Percentiles rank a stretch among this genome's conserved stretches.
Evolutionary conservation across 2,113 vertebrate species (phyloP).

Genomic region (Paradisaea rubra): DNA sequence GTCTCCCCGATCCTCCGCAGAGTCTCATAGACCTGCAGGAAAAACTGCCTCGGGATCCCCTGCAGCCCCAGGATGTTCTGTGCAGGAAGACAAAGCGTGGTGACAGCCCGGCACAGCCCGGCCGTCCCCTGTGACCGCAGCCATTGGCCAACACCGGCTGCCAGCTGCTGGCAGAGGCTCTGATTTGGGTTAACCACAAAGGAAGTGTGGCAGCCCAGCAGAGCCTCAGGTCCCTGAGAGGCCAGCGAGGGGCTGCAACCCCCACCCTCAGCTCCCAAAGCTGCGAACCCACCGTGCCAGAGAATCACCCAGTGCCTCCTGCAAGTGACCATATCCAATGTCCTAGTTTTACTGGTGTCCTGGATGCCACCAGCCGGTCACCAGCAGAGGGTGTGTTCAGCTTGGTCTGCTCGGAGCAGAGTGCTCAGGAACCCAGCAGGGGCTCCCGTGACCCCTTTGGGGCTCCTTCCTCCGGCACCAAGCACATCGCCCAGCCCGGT

Average conservation of each 20-base stretch:
- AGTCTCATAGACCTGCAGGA: conserved; percentile 85
- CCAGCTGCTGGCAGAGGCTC: neutral
- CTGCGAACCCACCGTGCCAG: neutral
- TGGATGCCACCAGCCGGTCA: neutral
- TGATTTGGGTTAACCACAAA: conserved; percentile 57
- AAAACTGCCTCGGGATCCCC: conserved; percentile 81
- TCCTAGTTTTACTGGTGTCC: neutral
- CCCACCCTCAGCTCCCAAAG: neutral
- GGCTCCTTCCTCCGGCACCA: neutral
- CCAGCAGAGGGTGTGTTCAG: neutral
- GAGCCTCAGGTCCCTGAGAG: neutral
- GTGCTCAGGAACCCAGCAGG: neutral
- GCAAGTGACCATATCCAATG: neutral
- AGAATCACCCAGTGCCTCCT: neutral
- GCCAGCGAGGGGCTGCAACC: neutral
- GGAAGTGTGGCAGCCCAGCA: neutral
- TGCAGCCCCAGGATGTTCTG: conserved; percentile 91
- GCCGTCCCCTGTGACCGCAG: neutral
- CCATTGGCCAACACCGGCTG: neutral
- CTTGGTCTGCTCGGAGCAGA: neutral
- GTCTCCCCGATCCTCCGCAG: conserved; percentile 79
- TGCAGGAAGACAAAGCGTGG: neutral
- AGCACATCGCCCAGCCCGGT: fast-evolving
- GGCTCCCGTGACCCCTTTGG: neutral
- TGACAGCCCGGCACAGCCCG: neutral